Conservation (phyloP, 2,113 vertebrate genomes). For the Callospermophilus lateralis region DNA sequence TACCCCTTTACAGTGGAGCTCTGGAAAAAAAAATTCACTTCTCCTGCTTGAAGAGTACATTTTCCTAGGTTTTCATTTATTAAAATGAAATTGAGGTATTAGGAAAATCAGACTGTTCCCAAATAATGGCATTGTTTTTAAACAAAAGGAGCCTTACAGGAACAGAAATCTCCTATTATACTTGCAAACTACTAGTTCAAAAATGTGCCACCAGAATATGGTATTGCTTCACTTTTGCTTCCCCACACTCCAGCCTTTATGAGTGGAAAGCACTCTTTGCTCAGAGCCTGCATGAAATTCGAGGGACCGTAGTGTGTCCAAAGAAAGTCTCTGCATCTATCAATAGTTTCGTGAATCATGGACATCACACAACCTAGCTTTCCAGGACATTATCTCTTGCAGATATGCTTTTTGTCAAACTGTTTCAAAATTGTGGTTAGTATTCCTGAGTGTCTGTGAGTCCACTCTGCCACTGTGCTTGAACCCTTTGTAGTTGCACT, state of each 20-base stretch:
- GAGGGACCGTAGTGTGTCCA: background rate
- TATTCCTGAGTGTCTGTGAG: background rate
- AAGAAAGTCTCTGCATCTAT: conserved; percentile 7
- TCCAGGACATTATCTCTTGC: background rate
- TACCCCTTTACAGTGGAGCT: background rate
- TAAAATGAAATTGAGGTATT: conserved; percentile 72
- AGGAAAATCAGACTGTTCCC: conserved; percentile 54
- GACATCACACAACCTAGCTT: background rate
- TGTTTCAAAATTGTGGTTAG: background rate
- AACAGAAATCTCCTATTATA: conserved; percentile 73
- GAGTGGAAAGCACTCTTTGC: background rate
- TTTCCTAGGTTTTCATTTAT: conserved; percentile 61
- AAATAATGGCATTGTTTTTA: conserved; percentile 73
- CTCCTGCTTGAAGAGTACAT: conserved; percentile 20
- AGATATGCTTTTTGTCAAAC: background rate
- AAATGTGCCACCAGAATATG: conserved; percentile 23
- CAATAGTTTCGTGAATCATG: background rate
- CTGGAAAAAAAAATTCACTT: background rate
- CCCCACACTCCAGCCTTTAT: background rate
- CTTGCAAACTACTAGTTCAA: conserved; percentile 73
- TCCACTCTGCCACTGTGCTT: background rate
- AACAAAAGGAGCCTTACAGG: conserved; percentile 72
- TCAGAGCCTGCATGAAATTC: background rate
- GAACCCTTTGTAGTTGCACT: background rate
- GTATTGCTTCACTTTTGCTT: background rate